Percentiles rank a stretch among this genome's conserved stretches.
Conservation (phyloP, 2,888 invertebrate genomes). For the Agonum fuliginosum region DNA sequence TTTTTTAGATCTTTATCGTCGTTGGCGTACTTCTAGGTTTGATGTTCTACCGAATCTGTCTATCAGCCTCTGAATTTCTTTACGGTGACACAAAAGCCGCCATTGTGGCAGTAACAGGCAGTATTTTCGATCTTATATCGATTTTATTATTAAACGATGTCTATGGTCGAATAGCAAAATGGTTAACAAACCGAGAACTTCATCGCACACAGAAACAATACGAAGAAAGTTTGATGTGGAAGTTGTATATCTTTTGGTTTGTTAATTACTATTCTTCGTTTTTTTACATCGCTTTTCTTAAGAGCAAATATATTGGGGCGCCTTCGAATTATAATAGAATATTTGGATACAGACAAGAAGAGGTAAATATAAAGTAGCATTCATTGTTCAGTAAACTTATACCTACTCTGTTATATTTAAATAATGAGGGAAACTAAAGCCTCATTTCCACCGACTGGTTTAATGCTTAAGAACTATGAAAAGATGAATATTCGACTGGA, state of each 20-base stretch:
- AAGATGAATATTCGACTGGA: too few species aligned
- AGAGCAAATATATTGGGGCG: constrained; percentile 82
- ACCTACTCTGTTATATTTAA: background rate
- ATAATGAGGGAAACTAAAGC: too few species aligned
- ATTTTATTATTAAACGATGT: constrained; percentile 82
- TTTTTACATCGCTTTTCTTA: constrained; percentile 84
- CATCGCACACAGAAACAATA: constrained; percentile 85
- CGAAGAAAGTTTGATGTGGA: constrained; percentile 86
- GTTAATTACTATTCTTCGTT: constrained; percentile 89
- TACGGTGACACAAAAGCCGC: background rate
- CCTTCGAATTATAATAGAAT: constrained; percentile 81
- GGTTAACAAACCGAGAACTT: constrained; percentile 80
- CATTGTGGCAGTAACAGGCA: constrained; percentile 79
- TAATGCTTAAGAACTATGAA: too few species aligned
- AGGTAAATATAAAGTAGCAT: constrained; percentile 69
- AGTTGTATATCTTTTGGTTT: constrained; percentile 87
- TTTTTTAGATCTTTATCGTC: constrained; percentile 77
- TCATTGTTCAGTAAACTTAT: background rate
- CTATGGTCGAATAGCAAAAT: constrained; percentile 77
- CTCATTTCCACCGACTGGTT: too few species aligned
- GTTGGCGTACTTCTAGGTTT: constrained; percentile 83
- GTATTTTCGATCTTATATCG: constrained; percentile 80
- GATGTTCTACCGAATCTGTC: constrained; percentile 81
- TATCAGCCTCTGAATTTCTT: constrained; percentile 73
- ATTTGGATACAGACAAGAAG: constrained; percentile 79